Base-by-base conservation (phyloP, 2,888 invertebrate genomes). In the Caenorhabditis macrosperma region DNA sequence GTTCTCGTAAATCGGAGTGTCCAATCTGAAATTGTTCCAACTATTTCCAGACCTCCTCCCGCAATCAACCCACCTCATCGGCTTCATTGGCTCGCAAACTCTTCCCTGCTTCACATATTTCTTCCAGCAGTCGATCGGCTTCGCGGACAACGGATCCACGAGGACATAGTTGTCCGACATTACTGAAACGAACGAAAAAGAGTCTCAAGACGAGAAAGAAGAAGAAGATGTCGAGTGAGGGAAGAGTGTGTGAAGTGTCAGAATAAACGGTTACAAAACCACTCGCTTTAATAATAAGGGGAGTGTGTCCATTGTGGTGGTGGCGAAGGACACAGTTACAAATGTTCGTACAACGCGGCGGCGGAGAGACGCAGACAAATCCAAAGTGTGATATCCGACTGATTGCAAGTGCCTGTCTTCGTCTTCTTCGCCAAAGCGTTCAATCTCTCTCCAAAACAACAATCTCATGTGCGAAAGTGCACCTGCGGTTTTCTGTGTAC, bases 51-150 rank as follows among this genome's bases (percentile, higher is more conserved):
- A 15, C 15, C 38, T 38, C 12, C n/a, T n/a, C 38, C 38, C 12
- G 9, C 3, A 12, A 12, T 10, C 15, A 5, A 38, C 38, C 22
- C n/a, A 88, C 88, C 85, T 83, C 52, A 88, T 81, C 15, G 86
- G 86, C 76, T 87, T 90, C 33, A 85, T 78, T 15, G 89, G 89
- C 61, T 90, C 89, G 54, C 82, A 85, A 35, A 89, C 80, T 38
- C 89, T 74, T 26, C 89, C 89, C 63, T 90, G 87, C 12, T 87
- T 83, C 78, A 85, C 76, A 75, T 89, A 89, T 66, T 88, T 87
- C 71, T 87, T 87, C 89, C 89, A 89, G 63, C 89, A 85, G 17
- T 89, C 89, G 57, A 90, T 86, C 20, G 89, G 89, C 50, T 85
- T 83, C 20, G 82, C 66, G 12, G 87, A 85, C 71, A 89, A 75